phyloP scores from a whole-genome alignment of 2,888 invertebrate genomes.

The Notocelia uddmanniana region DNA sequence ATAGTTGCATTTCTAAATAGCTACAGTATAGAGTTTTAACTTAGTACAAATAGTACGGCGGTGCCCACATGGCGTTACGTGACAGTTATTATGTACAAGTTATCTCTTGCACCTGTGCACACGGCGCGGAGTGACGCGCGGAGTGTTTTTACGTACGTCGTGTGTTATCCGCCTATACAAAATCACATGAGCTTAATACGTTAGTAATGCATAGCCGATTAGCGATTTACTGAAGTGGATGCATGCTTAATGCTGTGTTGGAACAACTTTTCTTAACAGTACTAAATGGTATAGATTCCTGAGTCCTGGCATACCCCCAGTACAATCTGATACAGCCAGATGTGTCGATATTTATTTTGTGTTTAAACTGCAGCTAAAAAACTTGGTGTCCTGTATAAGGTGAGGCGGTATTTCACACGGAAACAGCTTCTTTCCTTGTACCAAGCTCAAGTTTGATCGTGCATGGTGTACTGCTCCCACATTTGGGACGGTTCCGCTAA shows the following conservation, averaged over 20 bases:
- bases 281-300: background rate
- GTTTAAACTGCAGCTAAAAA: too few relatives aligned
- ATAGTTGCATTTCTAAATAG: conserved; percentile 12
- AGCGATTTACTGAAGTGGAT: conserved; percentile 4
- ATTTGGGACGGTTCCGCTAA: too few relatives aligned
- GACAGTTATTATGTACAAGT: background rate
- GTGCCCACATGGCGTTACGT: background rate
- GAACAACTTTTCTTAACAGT: background rate
- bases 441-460: too few relatives aligned
- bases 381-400: too few relatives aligned
- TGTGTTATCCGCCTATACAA: conserved; percentile 32
- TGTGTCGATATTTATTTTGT: too few relatives aligned
- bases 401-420: too few relatives aligned
- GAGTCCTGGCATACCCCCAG: too few relatives aligned
- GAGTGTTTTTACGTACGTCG: background rate
- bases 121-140: background rate
- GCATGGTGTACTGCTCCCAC: too few relatives aligned
- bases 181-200: conserved; percentile 38
- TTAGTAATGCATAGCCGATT: conserved; percentile 28
- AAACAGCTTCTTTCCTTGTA: too few relatives aligned
- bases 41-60: background rate
- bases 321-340: too few relatives aligned
- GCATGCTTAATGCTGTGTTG: background rate
- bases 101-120: background rate
- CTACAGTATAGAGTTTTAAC: conserved; percentile 2